Conservation (phyloP, 2,113 vertebrate species). For the Cyphomyrus plagiostoma region DNA sequence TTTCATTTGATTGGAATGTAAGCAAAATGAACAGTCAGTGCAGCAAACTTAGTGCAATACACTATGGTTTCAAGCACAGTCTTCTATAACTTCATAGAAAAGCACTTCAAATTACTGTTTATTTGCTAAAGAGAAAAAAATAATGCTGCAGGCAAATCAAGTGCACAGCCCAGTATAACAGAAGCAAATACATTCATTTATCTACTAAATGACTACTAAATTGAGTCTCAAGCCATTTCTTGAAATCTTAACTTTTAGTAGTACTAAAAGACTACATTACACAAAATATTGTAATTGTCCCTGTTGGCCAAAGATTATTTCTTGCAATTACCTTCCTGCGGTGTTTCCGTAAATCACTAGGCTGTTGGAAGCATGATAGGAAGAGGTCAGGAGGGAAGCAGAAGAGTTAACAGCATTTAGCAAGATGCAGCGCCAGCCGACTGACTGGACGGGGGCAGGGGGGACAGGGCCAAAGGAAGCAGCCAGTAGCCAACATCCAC, state of each 20-base stretch:
- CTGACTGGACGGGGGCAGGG: neutral
- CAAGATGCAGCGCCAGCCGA: neutral
- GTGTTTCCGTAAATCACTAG: constrained; percentile 97
- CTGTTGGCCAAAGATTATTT: neutral
- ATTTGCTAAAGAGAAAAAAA: neutral
- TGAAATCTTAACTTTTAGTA: neutral
- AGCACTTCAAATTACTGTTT: neutral
- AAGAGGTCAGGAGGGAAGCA: neutral
- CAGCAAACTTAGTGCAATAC: neutral
- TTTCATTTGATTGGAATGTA: neutral
- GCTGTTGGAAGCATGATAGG: constrained; percentile 81
- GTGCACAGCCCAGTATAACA: neutral
- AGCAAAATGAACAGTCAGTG: neutral
- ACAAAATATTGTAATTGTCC: neutral
- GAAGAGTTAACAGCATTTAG: constrained; percentile 2
- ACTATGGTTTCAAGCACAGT: neutral
- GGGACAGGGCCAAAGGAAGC: constrained; percentile 24
- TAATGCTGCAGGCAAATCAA: neutral
- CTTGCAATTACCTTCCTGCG: constrained; percentile 89
- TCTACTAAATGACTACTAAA: neutral
- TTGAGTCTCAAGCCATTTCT: neutral
- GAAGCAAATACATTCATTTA: neutral
- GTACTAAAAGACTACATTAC: neutral
- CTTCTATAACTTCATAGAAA: neutral
- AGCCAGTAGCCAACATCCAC: constrained; percentile 45